Base-by-base conservation (phyloP, 2,888 invertebrate species). In the Scotopteryx bipunctaria region DNA sequence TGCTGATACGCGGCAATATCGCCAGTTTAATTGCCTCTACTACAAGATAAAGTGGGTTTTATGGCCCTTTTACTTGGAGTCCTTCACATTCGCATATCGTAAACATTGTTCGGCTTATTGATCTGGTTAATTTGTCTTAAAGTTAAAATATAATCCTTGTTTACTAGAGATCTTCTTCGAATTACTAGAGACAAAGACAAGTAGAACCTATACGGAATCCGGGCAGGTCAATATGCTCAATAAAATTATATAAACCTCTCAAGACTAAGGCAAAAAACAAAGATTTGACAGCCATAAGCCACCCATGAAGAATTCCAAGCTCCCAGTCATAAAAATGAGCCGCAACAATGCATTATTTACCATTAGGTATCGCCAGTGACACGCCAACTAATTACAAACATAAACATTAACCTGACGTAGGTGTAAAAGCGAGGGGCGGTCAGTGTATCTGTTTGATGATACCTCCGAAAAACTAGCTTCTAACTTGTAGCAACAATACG, bases 271-370 rank as follows among this genome's bases (percentile, higher is more conserved):
- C 64, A 52, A 62, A 61, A 59, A 37, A 61, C 59, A 64, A 63
- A 63, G 59, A 62, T 63, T 61, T 55, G 61, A 53, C 56, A 73
- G 70, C 63, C 69, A 66, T 73, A 71, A 76, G 76, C 89, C 89
- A 88, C 89, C 89, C 88, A 88, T 86, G 88, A 76, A 73, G 87
- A 82, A 83, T 78, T 67, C 78, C 78, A 72, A 71, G 69, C 77
- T 70, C 62, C 68, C 71, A 75, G 80, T 76, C 84, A 83, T 88
- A 86, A 88, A 88, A 88, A 71, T 83, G 81, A 80, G 77, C 83
- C 81, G 81, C 87, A 84, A 89, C 88, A 85, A 86, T 84, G 81
- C 85, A 86, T 88, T 88, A 90, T 89, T 86, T 88, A 89, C 86
- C 83, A 89, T 88, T 84, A 87, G 86, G 81, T 84, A 86, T 86